Evolutionary conservation across 1,140 invertebrate species (phyloP).

Genomic region (Microplitis demolitor): DNA sequence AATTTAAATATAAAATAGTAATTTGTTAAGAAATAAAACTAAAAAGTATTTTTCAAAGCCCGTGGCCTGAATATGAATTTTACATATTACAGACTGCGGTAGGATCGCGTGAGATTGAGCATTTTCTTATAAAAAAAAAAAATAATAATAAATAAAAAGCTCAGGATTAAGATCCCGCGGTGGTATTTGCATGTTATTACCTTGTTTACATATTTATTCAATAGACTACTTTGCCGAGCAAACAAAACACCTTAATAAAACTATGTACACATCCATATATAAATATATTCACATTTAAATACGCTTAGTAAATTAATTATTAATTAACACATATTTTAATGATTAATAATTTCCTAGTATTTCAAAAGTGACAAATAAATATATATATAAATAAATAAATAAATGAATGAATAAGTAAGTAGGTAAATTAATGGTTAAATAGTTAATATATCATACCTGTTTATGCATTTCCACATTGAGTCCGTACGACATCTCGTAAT

Average conservation of each 20-base stretch:
- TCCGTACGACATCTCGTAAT: slow-evolving; percentile 99
- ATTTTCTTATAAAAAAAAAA: not conserved
- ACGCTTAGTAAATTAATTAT: too few species aligned
- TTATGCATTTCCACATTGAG: slow-evolving; percentile 99
- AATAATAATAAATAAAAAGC: not conserved
- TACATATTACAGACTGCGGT: not conserved
- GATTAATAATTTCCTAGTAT: not conserved
- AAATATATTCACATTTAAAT: not conserved
- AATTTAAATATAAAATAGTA: not conserved
- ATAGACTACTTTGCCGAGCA: slow-evolving; percentile 27
- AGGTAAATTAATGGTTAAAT: not conserved
- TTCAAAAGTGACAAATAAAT: not conserved
- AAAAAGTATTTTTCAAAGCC: too few species aligned
- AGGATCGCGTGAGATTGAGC: slow-evolving; percentile 17
- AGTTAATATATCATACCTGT: slow-evolving; percentile 77
- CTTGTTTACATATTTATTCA: slow-evolving; percentile 60
- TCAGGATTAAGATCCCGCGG: slow-evolving; percentile 33
- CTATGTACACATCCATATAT: not conserved
- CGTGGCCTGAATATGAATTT: too few species aligned
- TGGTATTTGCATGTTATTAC: slow-evolving; percentile 58
- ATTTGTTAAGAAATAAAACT: too few species aligned
- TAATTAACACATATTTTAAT: too few species aligned
- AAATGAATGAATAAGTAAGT: not conserved
- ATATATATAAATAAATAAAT: too few species aligned
- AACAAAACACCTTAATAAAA: slow-evolving; percentile 32